These are phyloP conservation scores for Plusia festucae DNA, from an alignment of 2,888 invertebrate genomes.

Conservation along the genomic window DNA sequence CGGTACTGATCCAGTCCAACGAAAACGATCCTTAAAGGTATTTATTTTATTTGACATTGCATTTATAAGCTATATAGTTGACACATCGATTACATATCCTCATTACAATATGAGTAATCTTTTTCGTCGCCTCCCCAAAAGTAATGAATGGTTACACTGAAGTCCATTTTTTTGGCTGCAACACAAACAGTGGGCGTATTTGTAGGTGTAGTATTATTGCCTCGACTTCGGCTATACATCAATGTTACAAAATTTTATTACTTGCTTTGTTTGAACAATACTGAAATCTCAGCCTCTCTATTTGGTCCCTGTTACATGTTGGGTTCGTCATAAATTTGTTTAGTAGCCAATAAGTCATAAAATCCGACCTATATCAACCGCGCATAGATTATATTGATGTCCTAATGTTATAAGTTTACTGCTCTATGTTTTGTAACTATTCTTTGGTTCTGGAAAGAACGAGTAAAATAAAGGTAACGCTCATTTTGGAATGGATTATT, in stretches of 20 bases:
- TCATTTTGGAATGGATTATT: too few relatives aligned
- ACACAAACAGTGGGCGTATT: slow-evolving; percentile 50
- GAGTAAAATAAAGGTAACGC: slow-evolving; percentile 1
- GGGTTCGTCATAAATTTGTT: slow-evolving; percentile 42
- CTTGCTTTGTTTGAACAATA: slow-evolving; percentile 50
- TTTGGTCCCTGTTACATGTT: slow-evolving; percentile 49
- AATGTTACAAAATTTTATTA: slow-evolving; percentile 59
- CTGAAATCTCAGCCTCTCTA: slow-evolving; percentile 50
- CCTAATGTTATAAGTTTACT: slow-evolving; percentile 34
- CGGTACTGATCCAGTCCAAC: not conserved
- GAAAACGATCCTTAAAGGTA: not conserved
- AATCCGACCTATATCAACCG: slow-evolving; percentile 30
- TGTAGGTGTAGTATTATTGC: slow-evolving; percentile 57
- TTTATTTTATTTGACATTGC: slow-evolving; percentile 22
- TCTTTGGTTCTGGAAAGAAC: slow-evolving; percentile 13
- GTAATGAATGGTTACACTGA: slow-evolving; percentile 37
- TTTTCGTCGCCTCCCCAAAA: slow-evolving; percentile 33
- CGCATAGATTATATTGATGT: slow-evolving; percentile 44
- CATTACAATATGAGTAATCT: slow-evolving; percentile 43
- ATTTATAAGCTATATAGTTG: slow-evolving; percentile 11
- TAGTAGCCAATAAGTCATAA: slow-evolving; percentile 49
- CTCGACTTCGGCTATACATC: slow-evolving; percentile 45
- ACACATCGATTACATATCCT: slow-evolving; percentile 24
- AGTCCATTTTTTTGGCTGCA: slow-evolving; percentile 51
- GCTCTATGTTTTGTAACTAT: slow-evolving; percentile 15